A percentile compares a stretch with the other conserved stretches of the same genome.
Conservation (phyloP, 2,888 invertebrate species). For the Brachyptera risi region DNA sequence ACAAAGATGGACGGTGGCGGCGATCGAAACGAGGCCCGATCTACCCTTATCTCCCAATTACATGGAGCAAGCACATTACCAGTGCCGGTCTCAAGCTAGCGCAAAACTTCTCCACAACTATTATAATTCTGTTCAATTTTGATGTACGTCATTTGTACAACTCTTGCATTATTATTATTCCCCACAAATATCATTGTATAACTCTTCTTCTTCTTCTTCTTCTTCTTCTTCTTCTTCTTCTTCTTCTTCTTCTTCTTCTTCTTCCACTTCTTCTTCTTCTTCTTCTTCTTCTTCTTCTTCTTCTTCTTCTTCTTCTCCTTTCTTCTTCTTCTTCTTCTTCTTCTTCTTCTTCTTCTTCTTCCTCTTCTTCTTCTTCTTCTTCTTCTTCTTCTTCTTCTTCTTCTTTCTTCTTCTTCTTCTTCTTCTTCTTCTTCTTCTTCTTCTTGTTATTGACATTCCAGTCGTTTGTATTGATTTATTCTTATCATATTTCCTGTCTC, state of each 20-base stretch:
- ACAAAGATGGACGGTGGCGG: too few relatives aligned
- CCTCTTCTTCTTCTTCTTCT: constrained; percentile 33
- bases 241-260: neutral
- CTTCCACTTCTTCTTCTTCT: neutral
- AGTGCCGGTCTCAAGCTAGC: too few relatives aligned
- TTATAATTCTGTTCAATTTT: too few relatives aligned
- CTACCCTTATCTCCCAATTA: too few relatives aligned
- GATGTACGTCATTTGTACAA: too few relatives aligned
- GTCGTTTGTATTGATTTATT: neutral
- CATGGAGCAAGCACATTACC: too few relatives aligned
- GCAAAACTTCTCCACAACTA: too few relatives aligned
- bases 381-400: constrained; percentile 25
- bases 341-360: constrained; percentile 23
- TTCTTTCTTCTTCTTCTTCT: constrained; percentile 22
- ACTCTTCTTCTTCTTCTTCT: too few relatives aligned
- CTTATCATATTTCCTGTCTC: too few relatives aligned
- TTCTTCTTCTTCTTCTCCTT: neutral
- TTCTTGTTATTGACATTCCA: constrained; percentile 23
- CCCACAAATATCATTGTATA: too few relatives aligned
- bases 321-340: constrained; percentile 12
- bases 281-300: neutral
- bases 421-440: constrained; percentile 1
- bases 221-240: neutral
- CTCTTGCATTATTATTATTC: too few relatives aligned
- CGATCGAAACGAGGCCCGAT: too few relatives aligned